Evolutionary conservation across 2,888 invertebrate genomes (phyloP), one percentile per base, ranked within the genome.

Genomic region (Molorchus minor): DNA sequence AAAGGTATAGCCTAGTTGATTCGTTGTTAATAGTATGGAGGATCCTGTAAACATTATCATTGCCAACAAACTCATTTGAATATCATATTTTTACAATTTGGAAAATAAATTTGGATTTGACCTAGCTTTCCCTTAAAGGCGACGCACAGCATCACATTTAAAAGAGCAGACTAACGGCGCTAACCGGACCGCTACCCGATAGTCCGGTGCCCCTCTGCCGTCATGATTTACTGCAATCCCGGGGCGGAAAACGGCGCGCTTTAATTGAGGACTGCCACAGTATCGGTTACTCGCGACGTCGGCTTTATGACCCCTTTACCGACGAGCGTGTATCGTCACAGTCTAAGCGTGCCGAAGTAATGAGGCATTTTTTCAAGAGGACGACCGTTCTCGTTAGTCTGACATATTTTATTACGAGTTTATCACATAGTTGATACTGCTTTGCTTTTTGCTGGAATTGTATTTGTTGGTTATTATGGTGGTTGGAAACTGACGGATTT

Each of bases 221-320:
- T 51, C 59, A 56, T 56, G 56, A 56, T 56, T 56, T 56, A 56
- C 56, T 47, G 45, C 56, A 43, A 41, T 43, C 56, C 40, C 43
- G 35, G 25, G 56, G 49, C 41, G 51, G 56, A 43, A 55, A 59
- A 29, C 54, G 45, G 49, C 49, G 54, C 40, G 58, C 49, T 55
- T 55, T 59, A 59, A 59, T 59, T 59, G 59, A 55, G 55, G 59
- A 59, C 55, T 38, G 41, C 45, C 54, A 30, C 45, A 55, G 55
- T 59, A 59, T 59, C 59, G 59, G 59, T 59, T 59, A 59, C 54
- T 49, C 59, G 30, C 55, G 17, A 20, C 47, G 35, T 53, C 36
- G 51, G 59, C 20, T 44, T 51, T 25, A 53, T 43, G 41, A 38
- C 12, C 21, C 4, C 12, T 13, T 29, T 54, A 16, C 12, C 15